phyloP scores from a whole-genome alignment of 1,140 invertebrate species.

The Polypedilum pembai region DNA sequence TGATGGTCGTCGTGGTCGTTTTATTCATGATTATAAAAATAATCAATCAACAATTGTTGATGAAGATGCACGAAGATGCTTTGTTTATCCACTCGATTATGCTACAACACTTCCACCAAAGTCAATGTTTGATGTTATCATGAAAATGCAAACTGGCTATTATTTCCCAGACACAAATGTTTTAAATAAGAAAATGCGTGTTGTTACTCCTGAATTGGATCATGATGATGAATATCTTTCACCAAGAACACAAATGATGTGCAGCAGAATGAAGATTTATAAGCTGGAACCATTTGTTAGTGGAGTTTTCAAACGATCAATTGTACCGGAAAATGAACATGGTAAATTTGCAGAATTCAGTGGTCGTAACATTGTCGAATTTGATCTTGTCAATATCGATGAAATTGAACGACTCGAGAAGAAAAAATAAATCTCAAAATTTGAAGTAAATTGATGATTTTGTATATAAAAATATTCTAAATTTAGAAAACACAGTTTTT shows the following conservation, averaged over 20 bases:
- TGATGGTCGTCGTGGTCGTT: slow-evolving; percentile 65
- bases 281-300: slow-evolving; percentile 57
- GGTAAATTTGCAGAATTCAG: slow-evolving; percentile 67
- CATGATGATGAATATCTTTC: slow-evolving; percentile 56
- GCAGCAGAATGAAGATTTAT: slow-evolving; percentile 62
- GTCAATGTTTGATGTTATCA: slow-evolving; percentile 67
- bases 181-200: slow-evolving; percentile 67
- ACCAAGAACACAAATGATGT: slow-evolving; percentile 61
- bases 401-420: slow-evolving; percentile 41
- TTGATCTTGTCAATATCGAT: slow-evolving; percentile 62
- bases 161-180: slow-evolving; percentile 75
- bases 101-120: slow-evolving; percentile 66
- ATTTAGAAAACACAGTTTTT: no score
- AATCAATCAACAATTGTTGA: slow-evolving; percentile 78
- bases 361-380: slow-evolving; percentile 62
- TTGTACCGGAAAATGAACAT: slow-evolving; percentile 44
- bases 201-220: slow-evolving; percentile 61
- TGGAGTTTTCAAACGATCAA: slow-evolving; percentile 61
- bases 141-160: slow-evolving; percentile 71
- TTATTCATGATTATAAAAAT: slow-evolving; percentile 82
- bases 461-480: background rate
- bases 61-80: slow-evolving; percentile 64
- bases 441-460: no score
- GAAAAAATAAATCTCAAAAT: background rate
- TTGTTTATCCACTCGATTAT: slow-evolving; percentile 80